Percentiles rank a stretch among this genome's conserved stretches.
These are phyloP conservation scores for Oxyura jamaicensis DNA, from an alignment of 2,113 vertebrate species.

Conservation along the genomic window DNA sequence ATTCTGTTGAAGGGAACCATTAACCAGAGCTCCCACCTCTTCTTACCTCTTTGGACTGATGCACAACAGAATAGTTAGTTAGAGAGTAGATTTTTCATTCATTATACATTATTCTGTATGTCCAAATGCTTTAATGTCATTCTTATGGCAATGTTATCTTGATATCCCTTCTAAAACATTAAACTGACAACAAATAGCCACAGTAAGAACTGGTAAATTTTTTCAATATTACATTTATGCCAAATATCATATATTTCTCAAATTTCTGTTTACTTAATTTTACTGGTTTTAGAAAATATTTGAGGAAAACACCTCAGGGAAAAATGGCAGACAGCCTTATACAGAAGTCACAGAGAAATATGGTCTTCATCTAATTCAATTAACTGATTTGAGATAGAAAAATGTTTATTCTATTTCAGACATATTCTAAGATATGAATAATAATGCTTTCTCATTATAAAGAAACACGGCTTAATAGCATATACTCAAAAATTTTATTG, in stretches of 20 bases:
- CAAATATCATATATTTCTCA: not conserved
- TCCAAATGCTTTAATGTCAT: not conserved
- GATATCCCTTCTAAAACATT: not conserved
- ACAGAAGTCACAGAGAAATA: slow-evolving; percentile 1
- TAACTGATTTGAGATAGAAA: slow-evolving; percentile 10
- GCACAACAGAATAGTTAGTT: not conserved
- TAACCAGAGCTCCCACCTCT: not conserved
- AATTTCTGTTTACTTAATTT: not conserved
- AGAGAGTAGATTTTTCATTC: not conserved
- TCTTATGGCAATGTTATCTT: not conserved
- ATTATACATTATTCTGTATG: not conserved
- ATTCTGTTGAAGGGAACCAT: not conserved
- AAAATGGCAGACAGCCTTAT: not conserved
- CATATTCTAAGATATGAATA: not conserved
- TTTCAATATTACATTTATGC: not conserved
- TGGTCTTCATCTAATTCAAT: slow-evolving; percentile 11
- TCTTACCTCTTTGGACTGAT: not conserved
- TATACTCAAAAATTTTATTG: not conserved
- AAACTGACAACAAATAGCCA: not conserved
- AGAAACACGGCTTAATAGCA: fast-evolving
- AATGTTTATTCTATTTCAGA: not conserved
- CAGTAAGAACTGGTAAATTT: not conserved
- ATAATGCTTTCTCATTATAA: not conserved
- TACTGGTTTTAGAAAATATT: slow-evolving; percentile 1
- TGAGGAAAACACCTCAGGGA: not conserved